Evolutionary conservation across 2,888 invertebrate genomes (phyloP).

Genomic region (Lucinisca nassula): DNA sequence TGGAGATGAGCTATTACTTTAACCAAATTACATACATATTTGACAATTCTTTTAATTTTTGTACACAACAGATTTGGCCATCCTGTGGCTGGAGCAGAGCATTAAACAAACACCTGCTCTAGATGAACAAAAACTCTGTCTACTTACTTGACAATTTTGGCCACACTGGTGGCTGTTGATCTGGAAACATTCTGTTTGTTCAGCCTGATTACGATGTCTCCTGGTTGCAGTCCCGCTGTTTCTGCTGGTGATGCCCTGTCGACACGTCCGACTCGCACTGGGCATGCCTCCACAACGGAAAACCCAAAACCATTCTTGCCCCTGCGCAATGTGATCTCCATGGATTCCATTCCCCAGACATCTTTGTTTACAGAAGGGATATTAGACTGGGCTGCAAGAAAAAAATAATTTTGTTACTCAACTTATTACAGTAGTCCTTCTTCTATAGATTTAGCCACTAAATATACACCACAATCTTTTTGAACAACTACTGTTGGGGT

Average conservation of each 20-base stretch:
- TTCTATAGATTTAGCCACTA: no score
- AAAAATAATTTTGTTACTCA: no score
- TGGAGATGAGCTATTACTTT: no score
- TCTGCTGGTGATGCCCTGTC: constrained; percentile 85
- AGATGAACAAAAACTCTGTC: no score
- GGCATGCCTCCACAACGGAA: constrained; percentile 86
- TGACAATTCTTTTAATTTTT: no score
- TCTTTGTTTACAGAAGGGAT: constrained; percentile 84
- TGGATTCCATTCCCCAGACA: constrained; percentile 82
- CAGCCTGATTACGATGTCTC: constrained; percentile 84
- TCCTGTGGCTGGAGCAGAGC: no score
- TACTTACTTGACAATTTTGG: constrained; percentile 86
- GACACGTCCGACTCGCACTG: constrained; percentile 85
- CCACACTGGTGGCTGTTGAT: constrained; percentile 85
- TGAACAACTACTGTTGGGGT: no score
- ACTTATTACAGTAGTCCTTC: no score
- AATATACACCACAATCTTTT: no score
- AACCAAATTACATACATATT: no score
- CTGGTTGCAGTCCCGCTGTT: constrained; percentile 81
- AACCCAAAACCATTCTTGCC: constrained; percentile 87
- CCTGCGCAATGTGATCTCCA: constrained; percentile 75
- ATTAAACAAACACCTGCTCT: no score
- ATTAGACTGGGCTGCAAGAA: constrained; percentile 73
- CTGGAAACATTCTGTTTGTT: constrained; percentile 87
- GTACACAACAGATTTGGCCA: no score